Base-by-base conservation (phyloP, 2,113 vertebrate genomes). In the Sander lucioperca region DNA sequence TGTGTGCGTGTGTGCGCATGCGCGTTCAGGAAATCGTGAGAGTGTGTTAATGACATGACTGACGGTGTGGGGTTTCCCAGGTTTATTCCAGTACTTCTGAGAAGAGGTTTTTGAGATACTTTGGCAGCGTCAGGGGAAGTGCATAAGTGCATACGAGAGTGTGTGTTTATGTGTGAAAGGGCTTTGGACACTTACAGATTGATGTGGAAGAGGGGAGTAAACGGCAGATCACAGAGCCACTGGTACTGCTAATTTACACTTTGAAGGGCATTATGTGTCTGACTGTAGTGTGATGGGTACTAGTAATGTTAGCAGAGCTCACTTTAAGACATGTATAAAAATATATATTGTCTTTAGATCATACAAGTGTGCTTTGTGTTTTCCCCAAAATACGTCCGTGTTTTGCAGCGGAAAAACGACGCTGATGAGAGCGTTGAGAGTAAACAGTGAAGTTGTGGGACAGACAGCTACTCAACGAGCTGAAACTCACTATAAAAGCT, bases 61-160 rank as follows among this genome's bases (percentile, higher is more conserved):
- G 66, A 23, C 0, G 69, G 85, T 91, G 89, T 92, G 89, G 64
- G 80, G 84, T 94, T 94, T 88, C 93, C 86, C 61, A 57, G 33
- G 59, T 90, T 83, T 94, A 93, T 94, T 92, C 85, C 45, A 21
- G 91, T 82, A 45, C 69, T 89, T 91, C 89, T 84, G 53, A 73
- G 89, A 89, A 84, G 62, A 74, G 57, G 15, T 63, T 69, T 75
- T 18, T 77, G 70, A 66, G 80, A 80, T 79, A 15, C 76, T 72
- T 50, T 82, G 65, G 50, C 68, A 72, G 83, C 33, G 36, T 65
- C 19, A 59, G 63, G 54, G 84, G 79, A 69, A 56, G 66, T 66
- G 56, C n/a, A 16, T 82, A 21, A 30, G 36, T 67, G 19, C n/a
- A 5, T 10, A 3, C 11, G 25, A 27, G 15, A 9, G 72, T 18